Percentiles rank a stretch among this genome's conserved stretches.
Conservation (phyloP, 2,797 vertebrate genomes). For the Pseudomugil tenellus region DNA sequence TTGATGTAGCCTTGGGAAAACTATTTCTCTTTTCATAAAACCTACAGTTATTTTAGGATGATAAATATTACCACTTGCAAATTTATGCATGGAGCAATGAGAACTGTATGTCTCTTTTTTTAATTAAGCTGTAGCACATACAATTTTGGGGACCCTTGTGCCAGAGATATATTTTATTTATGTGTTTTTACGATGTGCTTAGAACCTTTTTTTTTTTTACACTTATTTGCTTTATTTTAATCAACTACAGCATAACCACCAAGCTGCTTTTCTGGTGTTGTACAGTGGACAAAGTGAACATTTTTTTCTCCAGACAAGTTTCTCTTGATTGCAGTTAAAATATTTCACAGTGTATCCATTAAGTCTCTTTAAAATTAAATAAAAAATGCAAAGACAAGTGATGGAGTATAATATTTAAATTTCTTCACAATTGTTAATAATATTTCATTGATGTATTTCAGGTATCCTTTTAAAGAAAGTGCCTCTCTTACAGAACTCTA, state of each 20-base stretch:
- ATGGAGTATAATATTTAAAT: too few species aligned
- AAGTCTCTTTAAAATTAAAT: too few species aligned
- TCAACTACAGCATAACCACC: neutral
- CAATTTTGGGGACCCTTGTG: neutral
- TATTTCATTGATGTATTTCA: too few species aligned
- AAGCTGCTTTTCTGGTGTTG: neutral
- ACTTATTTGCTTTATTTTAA: neutral
- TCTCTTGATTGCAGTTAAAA: neutral
- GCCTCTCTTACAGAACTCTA: too few species aligned
- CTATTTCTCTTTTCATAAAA: neutral
- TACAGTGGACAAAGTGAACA: neutral
- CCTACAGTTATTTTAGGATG: neutral
- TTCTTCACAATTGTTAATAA: too few species aligned
- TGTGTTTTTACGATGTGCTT: neutral
- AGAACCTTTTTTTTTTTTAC: neutral
- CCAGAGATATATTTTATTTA: neutral
- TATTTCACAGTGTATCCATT: too few species aligned
- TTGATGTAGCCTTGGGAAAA: conserved; percentile 1
- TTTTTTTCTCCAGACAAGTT: too few species aligned
- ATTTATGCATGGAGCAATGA: neutral
- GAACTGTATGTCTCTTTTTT: neutral
- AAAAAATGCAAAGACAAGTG: too few species aligned
- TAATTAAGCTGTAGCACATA: neutral
- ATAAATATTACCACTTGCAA: neutral
- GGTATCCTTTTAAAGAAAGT: too few species aligned